Evolutionary conservation across 2,113 vertebrate genomes (phyloP), one percentile per base, ranked within the genome.

Genomic region (Thermophis baileyi): DNA sequence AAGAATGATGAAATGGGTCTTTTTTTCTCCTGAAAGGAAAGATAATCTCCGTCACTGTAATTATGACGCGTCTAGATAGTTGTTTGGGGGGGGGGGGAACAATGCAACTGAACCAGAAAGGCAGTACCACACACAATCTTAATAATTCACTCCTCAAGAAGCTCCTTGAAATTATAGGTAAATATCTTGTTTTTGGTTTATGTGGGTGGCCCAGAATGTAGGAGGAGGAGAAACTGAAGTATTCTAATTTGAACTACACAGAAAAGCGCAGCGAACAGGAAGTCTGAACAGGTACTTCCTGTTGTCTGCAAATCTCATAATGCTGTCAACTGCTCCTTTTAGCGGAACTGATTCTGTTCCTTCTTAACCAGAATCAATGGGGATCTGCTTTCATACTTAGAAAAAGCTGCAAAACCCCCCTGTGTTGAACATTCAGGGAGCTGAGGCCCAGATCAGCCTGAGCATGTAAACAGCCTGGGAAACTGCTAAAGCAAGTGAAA

Each of bases 381-480:
- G 69, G 44, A 53, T 50, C 53, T 86, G 74, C 44, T 16, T 47
- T 49, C 25, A 24, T n/a, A 25, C 54, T 57, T 86, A 86, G 88
- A 60, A 93, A 93, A 50, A 46, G n/a, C 11, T 40, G 53, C 8
- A 24, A 60, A 35, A 27, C 6, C 16, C 6, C 6, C 54, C 44
- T 7, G n/a, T 60, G 51, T 44, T 60, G 92, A 88, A 88, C n/a
- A 4, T 40, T 53, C 49, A 69, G 24, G 44, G 30, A 40, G 11
- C 22, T 24, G 88, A 85, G 54, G 54, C 46, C 89, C 87, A 53
- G 74, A 90, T 90, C 92, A 86, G 53, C 30, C 10, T 50, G 54
- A 86, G 30, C 88, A 63, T 93, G 74, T 93, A 93, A 90, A 90
- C 74, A 90, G 81, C 74, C 53, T 63, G 81, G 86, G 46, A 93